A percentile compares a stretch with the other conserved stretches of the same genome.
Conservation (phyloP, 1,140 invertebrate species). For the Heliconius melpomene region DNA sequence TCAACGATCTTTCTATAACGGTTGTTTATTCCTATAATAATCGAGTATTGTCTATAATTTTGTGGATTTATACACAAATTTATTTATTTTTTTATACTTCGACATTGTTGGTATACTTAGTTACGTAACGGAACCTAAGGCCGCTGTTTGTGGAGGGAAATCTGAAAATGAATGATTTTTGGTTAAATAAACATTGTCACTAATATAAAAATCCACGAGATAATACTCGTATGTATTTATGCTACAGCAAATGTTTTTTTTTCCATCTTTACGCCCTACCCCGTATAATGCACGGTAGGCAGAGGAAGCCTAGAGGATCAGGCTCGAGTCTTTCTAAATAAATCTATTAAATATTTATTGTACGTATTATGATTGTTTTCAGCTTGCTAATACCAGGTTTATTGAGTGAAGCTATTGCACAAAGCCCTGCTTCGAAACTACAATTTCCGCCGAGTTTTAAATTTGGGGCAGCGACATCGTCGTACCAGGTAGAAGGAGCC, state of each 20-base stretch:
- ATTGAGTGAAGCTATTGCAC: background rate
- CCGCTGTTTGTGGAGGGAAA: no score
- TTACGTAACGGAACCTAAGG: no score
- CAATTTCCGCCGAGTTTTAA: slow-evolving; percentile 78
- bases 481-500: slow-evolving; percentile 82
- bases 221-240: no score
- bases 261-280: background rate
- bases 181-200: no score
- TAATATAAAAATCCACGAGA: no score
- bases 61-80: background rate
- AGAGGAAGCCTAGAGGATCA: background rate
- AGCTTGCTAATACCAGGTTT: background rate
- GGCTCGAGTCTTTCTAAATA: no score
- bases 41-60: background rate
- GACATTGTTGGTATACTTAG: no score
- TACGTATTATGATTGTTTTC: background rate
- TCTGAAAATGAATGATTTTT: no score
- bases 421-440: background rate
- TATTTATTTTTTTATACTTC: no score
- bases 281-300: background rate
- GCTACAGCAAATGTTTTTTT: background rate
- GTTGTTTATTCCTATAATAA: background rate
- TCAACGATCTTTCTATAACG: background rate
- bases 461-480: slow-evolving; percentile 78
- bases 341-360: no score